Percentiles rank a stretch among this genome's conserved stretches.
Conservation (phyloP, 2,888 invertebrate species). For the Carpatolechia fugitivella region DNA sequence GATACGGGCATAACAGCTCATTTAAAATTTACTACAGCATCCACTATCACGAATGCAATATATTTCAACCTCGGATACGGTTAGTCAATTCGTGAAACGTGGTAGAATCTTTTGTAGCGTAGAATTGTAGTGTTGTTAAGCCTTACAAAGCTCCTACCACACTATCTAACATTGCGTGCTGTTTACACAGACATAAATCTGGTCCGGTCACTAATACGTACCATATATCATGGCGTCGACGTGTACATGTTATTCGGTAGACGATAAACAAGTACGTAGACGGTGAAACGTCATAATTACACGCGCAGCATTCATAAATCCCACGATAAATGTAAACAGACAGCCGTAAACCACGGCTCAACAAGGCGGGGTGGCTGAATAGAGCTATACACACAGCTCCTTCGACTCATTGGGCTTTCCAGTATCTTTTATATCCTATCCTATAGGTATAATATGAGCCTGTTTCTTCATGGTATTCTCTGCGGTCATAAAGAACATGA, state of each 20-base stretch:
- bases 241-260: background rate
- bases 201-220: too few relatives aligned
- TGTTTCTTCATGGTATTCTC: too few relatives aligned
- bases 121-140: too few relatives aligned
- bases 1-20: conserved; percentile 48
- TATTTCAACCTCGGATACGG: conserved; percentile 1
- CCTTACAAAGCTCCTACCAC: background rate
- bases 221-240: too few relatives aligned
- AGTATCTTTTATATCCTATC: too few relatives aligned
- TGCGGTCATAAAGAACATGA: too few relatives aligned
- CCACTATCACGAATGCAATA: background rate
- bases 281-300: conserved; percentile 57
- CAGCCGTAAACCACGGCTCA: conserved; percentile 33
- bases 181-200: background rate
- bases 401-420: too few relatives aligned
- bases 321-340: conserved; percentile 58
- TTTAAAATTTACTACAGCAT: conserved; percentile 53
- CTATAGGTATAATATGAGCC: too few relatives aligned
- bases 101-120: too few relatives aligned
- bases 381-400: conserved; percentile 25
- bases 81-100: background rate
- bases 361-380: conserved; percentile 38
- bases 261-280: conserved; percentile 1
- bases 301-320: conserved; percentile 64
- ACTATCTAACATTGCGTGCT: too few relatives aligned